phyloP scores from a whole-genome alignment of 2,797 vertebrate genomes.

The Sibirionetta formosa region DNA sequence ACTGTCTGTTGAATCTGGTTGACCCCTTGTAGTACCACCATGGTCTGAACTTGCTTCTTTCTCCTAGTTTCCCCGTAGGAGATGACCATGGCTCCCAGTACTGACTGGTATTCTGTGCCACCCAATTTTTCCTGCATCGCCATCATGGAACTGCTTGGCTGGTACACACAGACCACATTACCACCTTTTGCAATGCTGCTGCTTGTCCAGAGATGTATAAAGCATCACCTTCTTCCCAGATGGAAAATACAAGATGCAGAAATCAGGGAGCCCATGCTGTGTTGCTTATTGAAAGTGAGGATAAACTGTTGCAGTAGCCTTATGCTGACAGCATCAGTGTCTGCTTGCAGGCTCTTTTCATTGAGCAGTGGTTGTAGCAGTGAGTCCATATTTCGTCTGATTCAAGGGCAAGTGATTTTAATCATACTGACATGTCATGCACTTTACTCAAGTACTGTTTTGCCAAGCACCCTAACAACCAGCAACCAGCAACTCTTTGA shows the following conservation, averaged over 20 bases:
- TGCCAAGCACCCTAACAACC: neutral
- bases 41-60: neutral
- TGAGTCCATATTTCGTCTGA: conserved; percentile 2
- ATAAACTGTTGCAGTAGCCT: neutral
- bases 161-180: neutral
- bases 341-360: neutral
- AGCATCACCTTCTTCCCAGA: neutral
- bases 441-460: neutral
- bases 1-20: accelerated
- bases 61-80: neutral
- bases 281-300: neutral
- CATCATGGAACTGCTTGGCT: neutral
- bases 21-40: neutral
- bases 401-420: neutral
- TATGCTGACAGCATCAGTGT: neutral
- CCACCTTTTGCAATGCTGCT: neutral
- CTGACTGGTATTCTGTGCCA: neutral
- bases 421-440: neutral
- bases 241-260: neutral
- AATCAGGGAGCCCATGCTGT: neutral
- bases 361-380: neutral
- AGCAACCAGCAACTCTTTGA: neutral
- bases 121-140: neutral
- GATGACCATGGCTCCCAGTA: neutral
- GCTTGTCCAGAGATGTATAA: neutral